phyloP scores from a whole-genome alignment of 2,888 invertebrate species.

The Orgyia antiqua region DNA sequence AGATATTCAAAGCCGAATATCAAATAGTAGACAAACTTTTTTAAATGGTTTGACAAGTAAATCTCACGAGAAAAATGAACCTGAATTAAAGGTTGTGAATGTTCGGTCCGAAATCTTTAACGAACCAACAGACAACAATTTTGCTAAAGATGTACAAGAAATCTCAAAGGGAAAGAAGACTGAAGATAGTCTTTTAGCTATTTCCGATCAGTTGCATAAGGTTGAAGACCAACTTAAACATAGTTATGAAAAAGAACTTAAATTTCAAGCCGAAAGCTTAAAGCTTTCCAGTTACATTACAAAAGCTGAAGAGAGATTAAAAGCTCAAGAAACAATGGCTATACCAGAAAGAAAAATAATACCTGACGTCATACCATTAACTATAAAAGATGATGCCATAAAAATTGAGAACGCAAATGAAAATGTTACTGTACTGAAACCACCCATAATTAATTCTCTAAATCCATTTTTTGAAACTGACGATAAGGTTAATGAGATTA shows the following conservation, averaged over 20 bases:
- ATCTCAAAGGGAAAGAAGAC: constrained; percentile 62
- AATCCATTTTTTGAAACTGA: constrained; percentile 62
- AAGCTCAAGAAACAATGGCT: constrained; percentile 47
- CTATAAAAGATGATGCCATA: constrained; percentile 45
- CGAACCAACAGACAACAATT: constrained; percentile 24
- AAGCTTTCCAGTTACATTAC: constrained; percentile 43
- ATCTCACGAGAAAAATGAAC: constrained; percentile 34
- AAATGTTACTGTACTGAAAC: constrained; percentile 14
- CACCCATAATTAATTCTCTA: constrained; percentile 44
- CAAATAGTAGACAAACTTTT: constrained; percentile 69
- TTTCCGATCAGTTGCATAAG: constrained; percentile 69
- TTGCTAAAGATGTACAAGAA: constrained; percentile 15
- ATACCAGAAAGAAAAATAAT: constrained; percentile 41
- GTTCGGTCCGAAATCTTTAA: constrained; percentile 39
- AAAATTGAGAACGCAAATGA: constrained; percentile 32
- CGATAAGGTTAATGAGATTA: constrained; percentile 59
- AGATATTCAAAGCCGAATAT: constrained; percentile 68
- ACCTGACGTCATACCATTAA: constrained; percentile 43
- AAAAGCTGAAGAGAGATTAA: constrained; percentile 41
- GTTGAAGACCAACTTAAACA: constrained; percentile 70
- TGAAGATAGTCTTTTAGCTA: constrained; percentile 69
- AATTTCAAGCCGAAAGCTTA: constrained; percentile 54
- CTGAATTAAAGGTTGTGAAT: constrained; percentile 45
- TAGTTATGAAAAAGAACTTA: constrained; percentile 66
- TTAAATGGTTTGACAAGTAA: constrained; percentile 65